Base-by-base conservation (phyloP, 1,140 invertebrate species). In the Plodia interpunctella region DNA sequence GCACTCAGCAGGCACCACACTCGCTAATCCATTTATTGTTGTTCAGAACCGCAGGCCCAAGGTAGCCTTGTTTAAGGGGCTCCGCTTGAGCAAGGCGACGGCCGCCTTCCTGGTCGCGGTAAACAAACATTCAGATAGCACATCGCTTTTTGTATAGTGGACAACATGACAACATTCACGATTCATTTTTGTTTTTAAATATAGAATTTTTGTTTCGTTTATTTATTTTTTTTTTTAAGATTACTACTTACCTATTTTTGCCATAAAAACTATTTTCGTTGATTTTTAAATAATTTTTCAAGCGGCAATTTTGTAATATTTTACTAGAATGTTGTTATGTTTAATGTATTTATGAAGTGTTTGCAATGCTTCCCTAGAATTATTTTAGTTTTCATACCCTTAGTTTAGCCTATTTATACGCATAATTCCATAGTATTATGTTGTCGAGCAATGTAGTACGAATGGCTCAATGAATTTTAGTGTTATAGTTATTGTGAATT, bases 1-100 rank as follows among this genome's bases (percentile, higher is more conserved):
- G n/a, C 10, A 11, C 8, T 51, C 20, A n/a, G 21, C 19, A 53
- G 10, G 2, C 13, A 21, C 25, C n/a, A 51, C 18, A 17, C n/a
- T 25, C 28, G 21, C 38, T 44, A 44, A 44, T 44, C 2, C 32
- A n/a, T 2, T 20, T 52, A 53, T 81, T 80, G 62, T 87, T 81
- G 67, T 81, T 84, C 73, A 88, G 86, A 83, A 86, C 78, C 82
- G 86, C 78, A 84, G 72, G 79, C 78, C 80, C 83, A 88, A 82
- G 77, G 78, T 88, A 76, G 76, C 78, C 76, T 78, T 80, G 55
- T 86, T 81, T 85, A 81, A 86, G 77, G 78, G 87, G 78, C 81
- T 80, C 60, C 80, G 86, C 59, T 78, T 88, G 81, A 83, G 70
- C 72, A 85, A 86, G 81, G 76, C 74, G 52, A 83, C 80, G 17